Conservation (phyloP, 2,113 vertebrate genomes). For the Tragulus kanchil region DNA sequence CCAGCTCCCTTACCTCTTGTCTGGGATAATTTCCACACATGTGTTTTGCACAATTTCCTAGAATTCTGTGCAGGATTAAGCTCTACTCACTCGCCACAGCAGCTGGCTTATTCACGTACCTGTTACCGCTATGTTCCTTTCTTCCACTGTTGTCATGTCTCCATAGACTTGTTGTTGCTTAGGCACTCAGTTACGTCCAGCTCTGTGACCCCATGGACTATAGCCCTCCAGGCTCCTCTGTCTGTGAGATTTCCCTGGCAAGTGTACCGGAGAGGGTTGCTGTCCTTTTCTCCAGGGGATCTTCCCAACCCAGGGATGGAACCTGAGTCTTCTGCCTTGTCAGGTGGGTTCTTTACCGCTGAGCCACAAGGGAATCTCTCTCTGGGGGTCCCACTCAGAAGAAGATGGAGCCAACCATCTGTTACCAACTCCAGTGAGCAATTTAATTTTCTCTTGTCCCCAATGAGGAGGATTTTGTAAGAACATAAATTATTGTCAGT, state of each 20-base stretch:
- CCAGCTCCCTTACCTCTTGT: not conserved
- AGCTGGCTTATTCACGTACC: not conserved
- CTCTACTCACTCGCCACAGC: not conserved
- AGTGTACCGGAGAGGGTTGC: not conserved
- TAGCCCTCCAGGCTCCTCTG: not conserved
- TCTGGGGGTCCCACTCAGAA: conserved; percentile 73
- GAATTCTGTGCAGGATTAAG: not conserved
- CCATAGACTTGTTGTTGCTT: not conserved
- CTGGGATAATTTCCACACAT: not conserved
- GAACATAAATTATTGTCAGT: conserved; percentile 48
- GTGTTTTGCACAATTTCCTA: not conserved
- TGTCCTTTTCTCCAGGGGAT: not conserved
- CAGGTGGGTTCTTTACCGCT: not conserved
- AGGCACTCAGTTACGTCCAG: not conserved
- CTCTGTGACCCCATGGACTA: not conserved
- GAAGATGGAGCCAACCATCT: conserved; percentile 79
- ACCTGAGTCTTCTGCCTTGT: not conserved
- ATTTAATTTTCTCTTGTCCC: conserved; percentile 75
- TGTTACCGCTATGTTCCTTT: not conserved
- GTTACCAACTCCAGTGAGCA: conserved; percentile 51
- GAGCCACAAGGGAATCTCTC: not conserved
- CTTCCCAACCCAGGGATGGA: not conserved
- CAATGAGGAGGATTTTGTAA: conserved; percentile 71
- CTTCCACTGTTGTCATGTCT: not conserved
- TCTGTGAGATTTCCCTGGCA: not conserved